These are phyloP conservation scores for Nebria brevicollis DNA, from an alignment of 2,888 invertebrate species.

Conservation along the genomic window DNA sequence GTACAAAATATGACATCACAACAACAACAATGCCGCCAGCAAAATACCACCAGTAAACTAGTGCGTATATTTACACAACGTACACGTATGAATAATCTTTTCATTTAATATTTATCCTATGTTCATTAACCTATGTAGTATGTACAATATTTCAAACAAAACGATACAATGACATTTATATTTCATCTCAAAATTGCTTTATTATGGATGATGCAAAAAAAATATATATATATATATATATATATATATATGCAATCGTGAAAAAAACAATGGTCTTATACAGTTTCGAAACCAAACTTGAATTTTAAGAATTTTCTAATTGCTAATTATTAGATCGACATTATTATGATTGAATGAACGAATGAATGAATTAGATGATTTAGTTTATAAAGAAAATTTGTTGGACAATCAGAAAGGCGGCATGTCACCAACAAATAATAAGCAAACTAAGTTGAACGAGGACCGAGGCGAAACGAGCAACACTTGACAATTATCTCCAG, in stretches of 20 bases:
- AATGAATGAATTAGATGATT: background rate
- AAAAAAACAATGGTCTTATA: too few species aligned
- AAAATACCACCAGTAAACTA: background rate
- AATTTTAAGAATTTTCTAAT: too few species aligned
- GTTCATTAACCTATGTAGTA: background rate
- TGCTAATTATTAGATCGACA: too few species aligned
- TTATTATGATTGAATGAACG: too few species aligned
- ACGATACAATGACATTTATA: too few species aligned
- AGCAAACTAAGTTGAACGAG: background rate
- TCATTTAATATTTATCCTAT: constrained; percentile 39
- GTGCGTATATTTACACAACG: constrained; percentile 13
- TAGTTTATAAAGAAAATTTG: background rate
- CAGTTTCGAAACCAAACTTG: too few species aligned
- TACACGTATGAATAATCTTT: constrained; percentile 33
- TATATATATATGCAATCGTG: too few species aligned
- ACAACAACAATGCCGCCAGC: background rate
- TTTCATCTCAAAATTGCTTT: too few species aligned
- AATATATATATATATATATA: too few species aligned
- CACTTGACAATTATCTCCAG: constrained; percentile 44
- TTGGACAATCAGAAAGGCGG: background rate
- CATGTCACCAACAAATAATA: background rate
- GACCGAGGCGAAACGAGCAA: constrained; percentile 11
- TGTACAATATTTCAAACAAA: background rate
- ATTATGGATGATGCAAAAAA: too few species aligned
- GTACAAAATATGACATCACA: constrained; percentile 27